phyloP scores from a whole-genome alignment of 64 coral and sea anemone species.

The Astreopora myriophthalma region DNA sequence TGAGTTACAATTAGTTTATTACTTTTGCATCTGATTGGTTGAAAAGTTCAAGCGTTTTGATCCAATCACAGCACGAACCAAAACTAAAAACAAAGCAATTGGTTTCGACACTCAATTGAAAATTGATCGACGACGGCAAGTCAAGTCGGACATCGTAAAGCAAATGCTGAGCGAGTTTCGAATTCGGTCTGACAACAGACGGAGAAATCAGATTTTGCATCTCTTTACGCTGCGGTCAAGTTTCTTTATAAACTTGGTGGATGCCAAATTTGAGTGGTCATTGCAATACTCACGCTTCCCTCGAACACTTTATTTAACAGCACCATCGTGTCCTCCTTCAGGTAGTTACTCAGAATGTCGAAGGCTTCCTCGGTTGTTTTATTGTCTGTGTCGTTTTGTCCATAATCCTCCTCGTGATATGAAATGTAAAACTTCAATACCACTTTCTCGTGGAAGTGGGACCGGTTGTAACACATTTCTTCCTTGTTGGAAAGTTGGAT shows the following conservation, averaged over 20 bases:
- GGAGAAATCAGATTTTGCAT: no score
- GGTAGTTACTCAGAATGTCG: background rate
- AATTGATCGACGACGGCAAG: no score
- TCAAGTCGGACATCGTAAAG: no score
- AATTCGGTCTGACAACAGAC: no score
- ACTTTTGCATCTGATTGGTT: no score
- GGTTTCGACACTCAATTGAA: no score
- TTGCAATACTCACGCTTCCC: background rate
- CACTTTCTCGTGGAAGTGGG: background rate
- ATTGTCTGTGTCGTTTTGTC: background rate
- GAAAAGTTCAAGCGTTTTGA: no score
- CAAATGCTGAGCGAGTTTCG: no score
- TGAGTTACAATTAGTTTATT: no score
- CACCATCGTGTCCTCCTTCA: conserved; percentile 22
- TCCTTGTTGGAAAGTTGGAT: background rate
- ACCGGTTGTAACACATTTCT: background rate
- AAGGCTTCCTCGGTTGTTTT: background rate
- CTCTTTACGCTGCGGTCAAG: background rate
- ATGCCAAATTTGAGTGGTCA: no score
- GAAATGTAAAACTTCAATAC: background rate
- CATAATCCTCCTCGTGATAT: background rate
- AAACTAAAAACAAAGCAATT: no score
- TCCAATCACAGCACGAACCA: no score
- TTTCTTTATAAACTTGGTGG: background rate
- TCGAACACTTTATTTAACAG: conserved; percentile 10